A percentile compares a stretch with the other conserved stretches of the same genome.
Evolutionary conservation across 2,888 invertebrate species (phyloP).

Genomic region (Zygothrica quintamaculata): DNA sequence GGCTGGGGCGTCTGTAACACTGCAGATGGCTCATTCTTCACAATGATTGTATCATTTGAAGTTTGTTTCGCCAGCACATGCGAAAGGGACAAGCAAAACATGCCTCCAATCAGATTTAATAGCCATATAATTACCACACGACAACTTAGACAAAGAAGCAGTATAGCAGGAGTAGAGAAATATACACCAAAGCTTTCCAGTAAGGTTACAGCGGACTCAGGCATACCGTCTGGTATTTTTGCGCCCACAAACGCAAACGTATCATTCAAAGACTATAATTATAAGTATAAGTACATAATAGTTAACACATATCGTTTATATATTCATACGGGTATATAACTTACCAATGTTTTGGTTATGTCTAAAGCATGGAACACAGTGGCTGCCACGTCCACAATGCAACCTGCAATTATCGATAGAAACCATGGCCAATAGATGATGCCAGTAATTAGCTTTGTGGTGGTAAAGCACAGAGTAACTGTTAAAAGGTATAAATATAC

Average conservation of each 20-base stretch:
- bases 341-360: constrained; percentile 83
- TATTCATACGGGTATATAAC: too few relatives aligned
- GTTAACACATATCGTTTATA: too few relatives aligned
- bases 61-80: constrained; percentile 66
- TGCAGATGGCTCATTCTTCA: constrained; percentile 19
- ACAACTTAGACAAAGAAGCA: constrained; percentile 85
- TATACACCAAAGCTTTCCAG: constrained; percentile 72
- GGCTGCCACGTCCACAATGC: constrained; percentile 84
- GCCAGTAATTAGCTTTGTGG: constrained; percentile 72
- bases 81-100: constrained; percentile 80
- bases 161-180: constrained; percentile 83
- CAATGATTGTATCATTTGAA: constrained; percentile 1
- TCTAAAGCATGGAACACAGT: constrained; percentile 84
- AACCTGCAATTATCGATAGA: constrained; percentile 77
- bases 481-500: neutral
- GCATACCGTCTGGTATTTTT: constrained; percentile 8
- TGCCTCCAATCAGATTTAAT: constrained; percentile 84
- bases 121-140: constrained; percentile 85
- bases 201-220: neutral
- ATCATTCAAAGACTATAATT: constrained; percentile 35
- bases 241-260: constrained; percentile 55
- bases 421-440: constrained; percentile 84
- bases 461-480: constrained; percentile 76
- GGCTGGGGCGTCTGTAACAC: constrained; percentile 42
- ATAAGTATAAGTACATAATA: too few relatives aligned